A percentile compares a stretch with the other conserved stretches of the same genome.
Evolutionary conservation across 2,797 vertebrate genomes (phyloP).

Genomic region (Melanotaenia nigrans): DNA sequence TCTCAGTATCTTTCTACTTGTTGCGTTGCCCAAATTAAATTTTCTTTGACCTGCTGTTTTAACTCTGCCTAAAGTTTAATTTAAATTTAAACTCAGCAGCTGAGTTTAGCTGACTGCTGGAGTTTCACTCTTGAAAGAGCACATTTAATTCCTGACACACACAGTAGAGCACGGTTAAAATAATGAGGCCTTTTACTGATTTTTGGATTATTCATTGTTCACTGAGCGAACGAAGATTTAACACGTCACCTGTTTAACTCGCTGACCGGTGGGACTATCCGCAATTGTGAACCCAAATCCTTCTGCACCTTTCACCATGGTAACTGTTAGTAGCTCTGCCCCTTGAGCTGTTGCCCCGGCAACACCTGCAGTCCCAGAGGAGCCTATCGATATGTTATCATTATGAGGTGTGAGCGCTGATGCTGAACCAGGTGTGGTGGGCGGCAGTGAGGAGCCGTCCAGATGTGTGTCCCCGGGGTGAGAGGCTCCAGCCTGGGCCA

Average conservation of each 20-base stretch:
- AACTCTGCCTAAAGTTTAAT: conserved; percentile 34
- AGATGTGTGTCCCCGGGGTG: conserved; percentile 95
- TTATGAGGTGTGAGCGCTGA: conserved; percentile 85
- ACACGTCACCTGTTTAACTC: conserved; percentile 91
- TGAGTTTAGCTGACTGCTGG: conserved; percentile 17
- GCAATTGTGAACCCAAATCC: conserved; percentile 99
- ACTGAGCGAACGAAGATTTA: not conserved
- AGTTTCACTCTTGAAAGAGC: conserved; percentile 28
- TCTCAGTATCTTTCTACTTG: conserved; percentile 19
- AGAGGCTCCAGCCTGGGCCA: conserved; percentile 83
- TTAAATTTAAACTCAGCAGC: not conserved
- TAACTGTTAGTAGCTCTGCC: conserved; percentile 96
- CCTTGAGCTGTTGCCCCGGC: conserved; percentile 86
- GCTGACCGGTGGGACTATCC: conserved; percentile 97
- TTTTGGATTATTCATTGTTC: not conserved
- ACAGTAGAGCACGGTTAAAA: conserved; percentile 10
- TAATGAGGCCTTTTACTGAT: not conserved
- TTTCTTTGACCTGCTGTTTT: conserved; percentile 30
- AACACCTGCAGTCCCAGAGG: conserved; percentile 88
- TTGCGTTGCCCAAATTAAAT: conserved; percentile 23
- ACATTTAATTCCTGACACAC: conserved; percentile 13
- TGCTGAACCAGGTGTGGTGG: conserved; percentile 84
- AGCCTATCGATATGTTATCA: conserved; percentile 96
- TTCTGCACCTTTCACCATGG: conserved; percentile 98
- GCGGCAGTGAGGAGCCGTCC: conserved; percentile 90